Base-by-base conservation (phyloP, 1,140 invertebrate genomes). In the Micrasema minimum region DNA sequence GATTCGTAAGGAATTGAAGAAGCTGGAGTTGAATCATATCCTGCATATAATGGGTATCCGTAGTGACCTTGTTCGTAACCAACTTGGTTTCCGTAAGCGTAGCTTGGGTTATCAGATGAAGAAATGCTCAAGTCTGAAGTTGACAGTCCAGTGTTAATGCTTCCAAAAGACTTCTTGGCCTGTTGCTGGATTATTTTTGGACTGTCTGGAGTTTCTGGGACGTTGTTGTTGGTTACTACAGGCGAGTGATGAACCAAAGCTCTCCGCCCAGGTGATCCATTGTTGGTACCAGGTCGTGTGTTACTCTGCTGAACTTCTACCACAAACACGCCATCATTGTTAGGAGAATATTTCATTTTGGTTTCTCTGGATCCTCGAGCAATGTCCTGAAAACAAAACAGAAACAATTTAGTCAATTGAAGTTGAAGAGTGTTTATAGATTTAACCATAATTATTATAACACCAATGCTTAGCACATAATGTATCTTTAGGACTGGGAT, bases 241-340 rank as follows among this genome's bases (percentile, higher is more conserved):
- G 83, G 83, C 0, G 82, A 79, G 7, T 85, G 82, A 75, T 88
- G 87, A 2, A 88, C 87, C 1, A 87, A 78, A 55, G 88, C 85
- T 71, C 79, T 77, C 77, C 88, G 85, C 78, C 86, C 86, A 14
- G 85, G 85, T 5, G 81, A 80, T 76, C 82, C 80, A 75, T 35
- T 77, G 79, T 48, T 66, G 77, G 77, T n/a, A 76, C 79, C 6
- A 74, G 76, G 68, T 45, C 80, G 76, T 16, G 76, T 74, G n/a
- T 75, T 75, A 59, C 65, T 71, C 73, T 87, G 86, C 76, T 87
- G 86, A 0, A 92, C 90, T 76, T 93, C 91, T 2, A 92, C 90
- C 1, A 93, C 90, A 70, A 92, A 92, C 22, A 92, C 91, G n/a
- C 90, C 90, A 67, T 90, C 88, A 79, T 90, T 89, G 73, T 91